phyloP scores from a whole-genome alignment of 2,797 vertebrate genomes.

The Gobionotothen gibberifrons region DNA sequence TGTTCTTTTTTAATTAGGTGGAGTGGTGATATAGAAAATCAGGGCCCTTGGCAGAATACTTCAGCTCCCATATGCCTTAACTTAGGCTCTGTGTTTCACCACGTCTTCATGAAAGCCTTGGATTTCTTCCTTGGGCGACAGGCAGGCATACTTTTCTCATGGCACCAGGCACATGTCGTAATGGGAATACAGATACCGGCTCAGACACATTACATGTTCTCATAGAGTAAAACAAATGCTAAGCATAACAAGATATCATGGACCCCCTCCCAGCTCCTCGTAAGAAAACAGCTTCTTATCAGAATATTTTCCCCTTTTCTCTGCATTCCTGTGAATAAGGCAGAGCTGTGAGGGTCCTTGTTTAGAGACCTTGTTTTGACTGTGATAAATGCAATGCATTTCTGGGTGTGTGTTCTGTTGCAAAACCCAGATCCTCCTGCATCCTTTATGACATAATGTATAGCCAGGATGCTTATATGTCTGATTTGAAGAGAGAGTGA shows the following conservation, averaged over 20 bases:
- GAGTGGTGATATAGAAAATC: conserved; percentile 45
- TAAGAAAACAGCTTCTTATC: conserved; percentile 81
- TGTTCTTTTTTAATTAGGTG: conserved; percentile 71
- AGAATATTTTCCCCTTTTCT: conserved; percentile 71
- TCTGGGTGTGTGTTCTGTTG: conserved; percentile 54
- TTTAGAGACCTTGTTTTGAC: conserved; percentile 73
- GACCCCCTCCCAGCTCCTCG: conserved; percentile 50
- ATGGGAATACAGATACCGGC: conserved; percentile 78
- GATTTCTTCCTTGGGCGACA: conserved; percentile 49
- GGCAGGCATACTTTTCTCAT: conserved; percentile 69
- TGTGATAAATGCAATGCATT: conserved; percentile 66
- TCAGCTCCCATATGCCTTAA: conserved; percentile 2
- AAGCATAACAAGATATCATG: conserved; percentile 74
- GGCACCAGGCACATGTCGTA: conserved; percentile 71
- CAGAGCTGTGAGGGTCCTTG: conserved; percentile 67
- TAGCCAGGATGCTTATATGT: conserved; percentile 18
- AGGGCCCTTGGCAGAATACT: conserved; percentile 15
- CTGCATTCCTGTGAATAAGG: conserved; percentile 58
- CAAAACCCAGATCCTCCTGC: conserved; percentile 50
- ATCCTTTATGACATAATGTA: conserved; percentile 59
- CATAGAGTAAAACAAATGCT: conserved; percentile 73
- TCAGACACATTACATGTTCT: conserved; percentile 76
- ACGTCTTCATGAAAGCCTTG: conserved; percentile 35
- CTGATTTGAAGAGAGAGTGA: conserved; percentile 50
- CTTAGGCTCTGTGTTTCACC: conserved; percentile 42